phyloP scores from a whole-genome alignment of 37 sponge, comb jelly and placozoan species.

The Petrosia ficiformis region DNA sequence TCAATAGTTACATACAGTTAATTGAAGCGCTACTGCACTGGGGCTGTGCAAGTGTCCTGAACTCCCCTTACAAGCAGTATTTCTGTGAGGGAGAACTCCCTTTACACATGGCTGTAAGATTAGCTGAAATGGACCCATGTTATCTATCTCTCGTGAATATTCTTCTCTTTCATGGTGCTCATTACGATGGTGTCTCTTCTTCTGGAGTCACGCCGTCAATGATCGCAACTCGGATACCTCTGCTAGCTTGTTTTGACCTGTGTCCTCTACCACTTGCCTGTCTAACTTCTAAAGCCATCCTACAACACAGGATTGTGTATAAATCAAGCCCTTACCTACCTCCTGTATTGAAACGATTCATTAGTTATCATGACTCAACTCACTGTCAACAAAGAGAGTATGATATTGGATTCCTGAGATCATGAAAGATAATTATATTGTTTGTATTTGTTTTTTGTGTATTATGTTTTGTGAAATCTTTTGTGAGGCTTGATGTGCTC shows the following conservation, averaged over 20 bases:
- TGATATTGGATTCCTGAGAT: too few species aligned
- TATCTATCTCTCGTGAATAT: not conserved
- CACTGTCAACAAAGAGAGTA: not conserved
- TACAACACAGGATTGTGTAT: not conserved
- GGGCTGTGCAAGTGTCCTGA: not conserved
- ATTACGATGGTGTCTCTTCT: not conserved
- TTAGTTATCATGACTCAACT: not conserved
- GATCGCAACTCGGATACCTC: not conserved
- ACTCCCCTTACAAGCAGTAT: not conserved
- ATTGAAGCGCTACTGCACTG: not conserved
- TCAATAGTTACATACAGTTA: not conserved
- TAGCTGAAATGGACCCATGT: not conserved
- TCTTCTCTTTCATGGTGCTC: not conserved
- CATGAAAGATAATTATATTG: too few species aligned
- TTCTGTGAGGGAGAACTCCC: not conserved
- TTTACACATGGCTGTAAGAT: not conserved
- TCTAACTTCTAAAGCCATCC: not conserved
- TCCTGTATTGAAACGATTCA: not conserved
- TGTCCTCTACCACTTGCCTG: not conserved
- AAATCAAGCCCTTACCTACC: not conserved
- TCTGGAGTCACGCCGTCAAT: not conserved
- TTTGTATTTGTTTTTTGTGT: too few species aligned
- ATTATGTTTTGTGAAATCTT: too few species aligned
- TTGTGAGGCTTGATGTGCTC: too few species aligned
- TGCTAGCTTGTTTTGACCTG: not conserved